These are phyloP conservation scores for Euglossa dilemma DNA, from an alignment of 1,140 invertebrate genomes.

Conservation along the genomic window DNA sequence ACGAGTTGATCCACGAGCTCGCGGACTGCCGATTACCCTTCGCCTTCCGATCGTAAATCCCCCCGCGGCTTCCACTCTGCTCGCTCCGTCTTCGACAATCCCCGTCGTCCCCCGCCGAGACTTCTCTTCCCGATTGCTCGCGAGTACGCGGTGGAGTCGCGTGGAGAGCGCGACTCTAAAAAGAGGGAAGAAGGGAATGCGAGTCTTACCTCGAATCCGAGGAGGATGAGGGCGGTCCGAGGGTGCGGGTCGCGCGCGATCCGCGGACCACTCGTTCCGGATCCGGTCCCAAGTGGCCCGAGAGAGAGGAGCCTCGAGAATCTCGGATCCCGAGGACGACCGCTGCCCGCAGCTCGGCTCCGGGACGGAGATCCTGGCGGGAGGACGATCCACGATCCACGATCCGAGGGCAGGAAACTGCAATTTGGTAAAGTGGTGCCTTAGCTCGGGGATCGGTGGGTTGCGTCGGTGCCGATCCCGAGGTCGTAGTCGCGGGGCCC, in stretches of 20 bases:
- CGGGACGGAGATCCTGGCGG: no score
- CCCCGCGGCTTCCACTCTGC: neutral
- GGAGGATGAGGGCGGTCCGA: constrained; percentile 26
- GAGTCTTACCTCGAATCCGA: constrained; percentile 61
- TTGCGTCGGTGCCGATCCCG: constrained; percentile 72
- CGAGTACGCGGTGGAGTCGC: no score
- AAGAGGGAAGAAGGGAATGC: neutral
- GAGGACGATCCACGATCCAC: constrained; percentile 52
- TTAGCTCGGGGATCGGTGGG: constrained; percentile 59
- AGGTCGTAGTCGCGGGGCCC: constrained; percentile 74
- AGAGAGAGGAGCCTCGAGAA: constrained; percentile 7
- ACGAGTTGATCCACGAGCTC: constrained; percentile 39
- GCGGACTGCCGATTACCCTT: constrained; percentile 20
- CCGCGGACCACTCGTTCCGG: constrained; percentile 27
- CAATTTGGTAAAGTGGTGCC: constrained; percentile 79
- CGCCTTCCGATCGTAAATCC: constrained; percentile 6
- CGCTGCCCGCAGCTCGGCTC: constrained; percentile 1
- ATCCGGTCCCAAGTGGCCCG: constrained; percentile 22
- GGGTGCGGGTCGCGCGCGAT: constrained; percentile 40
- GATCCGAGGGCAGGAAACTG: constrained; percentile 76
- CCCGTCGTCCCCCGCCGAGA: no score
- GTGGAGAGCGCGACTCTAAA: no score
- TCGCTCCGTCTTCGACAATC: no score
- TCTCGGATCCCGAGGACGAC: constrained; percentile 51
- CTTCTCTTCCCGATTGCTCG: no score